Evolutionary conservation across 2,888 invertebrate species (phyloP), one percentile per base, ranked within the genome.

Genomic region (Cephonodes hylas): DNA sequence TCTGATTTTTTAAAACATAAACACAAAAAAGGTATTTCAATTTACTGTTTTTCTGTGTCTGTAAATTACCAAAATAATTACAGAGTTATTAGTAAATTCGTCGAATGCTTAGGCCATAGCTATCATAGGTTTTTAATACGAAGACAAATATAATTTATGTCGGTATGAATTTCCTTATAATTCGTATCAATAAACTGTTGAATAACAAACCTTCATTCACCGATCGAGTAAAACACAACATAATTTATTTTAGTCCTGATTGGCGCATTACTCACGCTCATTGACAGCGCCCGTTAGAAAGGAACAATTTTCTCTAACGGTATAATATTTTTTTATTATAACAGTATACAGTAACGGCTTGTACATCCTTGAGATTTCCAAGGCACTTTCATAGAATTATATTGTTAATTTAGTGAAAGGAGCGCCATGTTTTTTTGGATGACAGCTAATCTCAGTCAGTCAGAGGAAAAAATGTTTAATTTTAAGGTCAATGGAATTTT

Each of bases 211-310:
- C 1, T 18, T 7, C 27, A 38, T n/a, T 25, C 53, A 25, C 48
- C 42, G 27, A 48, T 60, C 5, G 42, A 6, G 25, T 42, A 25
- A 15, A 23, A 38, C 42, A 42, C 18, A 42, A 25, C 31, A 53
- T 60, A 38, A 48, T 48, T 53, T 42, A 53, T 53, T 20, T 60
- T 15, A n/a, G 7, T 23, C 8, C 53, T 42, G 60, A 60, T 60
- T 60, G 42, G 27, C 38, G 23, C 53, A 60, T 60, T 53, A 60
- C 38, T 60, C 48, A 53, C 42, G 7, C 22, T 15, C 38, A 20
- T 18, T 53, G 60, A 48, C 59, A 48, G 34, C 25, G 10, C 18
- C 60, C 60, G 60, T 60, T 60, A 60, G 42, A 23, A 58, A 60
- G 60, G 60, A 53, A 53, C 42, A 38, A 27, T 60, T 53, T 60